A percentile compares a stretch with the other conserved stretches of the same genome.
These are phyloP conservation scores for Mythimna impura DNA, from an alignment of 2,888 invertebrate genomes.

Conservation along the genomic window DNA sequence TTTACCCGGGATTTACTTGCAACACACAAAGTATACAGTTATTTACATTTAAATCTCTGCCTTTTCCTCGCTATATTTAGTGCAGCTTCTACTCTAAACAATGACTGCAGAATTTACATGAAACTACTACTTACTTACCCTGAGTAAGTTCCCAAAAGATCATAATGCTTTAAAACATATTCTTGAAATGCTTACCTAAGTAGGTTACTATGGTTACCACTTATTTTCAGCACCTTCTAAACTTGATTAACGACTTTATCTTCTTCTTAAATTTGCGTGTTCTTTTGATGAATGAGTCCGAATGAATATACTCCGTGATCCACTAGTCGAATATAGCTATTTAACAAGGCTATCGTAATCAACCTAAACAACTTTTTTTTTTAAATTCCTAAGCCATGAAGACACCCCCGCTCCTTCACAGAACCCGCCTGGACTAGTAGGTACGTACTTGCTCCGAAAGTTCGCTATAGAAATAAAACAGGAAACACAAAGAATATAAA, in stretches of 20 bases:
- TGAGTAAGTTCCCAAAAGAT: too few relatives aligned
- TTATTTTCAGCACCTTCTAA: too few relatives aligned
- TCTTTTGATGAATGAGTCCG: neutral
- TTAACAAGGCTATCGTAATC: neutral
- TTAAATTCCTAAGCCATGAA: neutral
- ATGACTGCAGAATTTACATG: neutral
- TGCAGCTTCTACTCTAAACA: slow-evolving; percentile 7
- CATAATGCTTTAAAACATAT: neutral
- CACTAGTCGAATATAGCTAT: neutral
- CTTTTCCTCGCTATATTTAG: slow-evolving; percentile 4
- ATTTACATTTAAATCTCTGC: slow-evolving; percentile 28
- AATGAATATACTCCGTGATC: neutral
- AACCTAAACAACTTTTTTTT: neutral
- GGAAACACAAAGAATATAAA: neutral
- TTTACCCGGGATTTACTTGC: slow-evolving; percentile 4
- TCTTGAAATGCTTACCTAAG: neutral
- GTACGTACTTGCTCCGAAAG: neutral
- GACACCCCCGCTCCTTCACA: neutral
- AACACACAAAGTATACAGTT: neutral
- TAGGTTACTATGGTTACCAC: too few relatives aligned
- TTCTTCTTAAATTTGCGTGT: neutral
- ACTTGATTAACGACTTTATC: neutral
- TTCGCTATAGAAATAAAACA: neutral
- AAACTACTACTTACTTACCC: neutral
- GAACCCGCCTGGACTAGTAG: too few relatives aligned